These are phyloP conservation scores for Cephalophus harveyi DNA, from an alignment of 2,113 vertebrate species.

Conservation along the genomic window DNA sequence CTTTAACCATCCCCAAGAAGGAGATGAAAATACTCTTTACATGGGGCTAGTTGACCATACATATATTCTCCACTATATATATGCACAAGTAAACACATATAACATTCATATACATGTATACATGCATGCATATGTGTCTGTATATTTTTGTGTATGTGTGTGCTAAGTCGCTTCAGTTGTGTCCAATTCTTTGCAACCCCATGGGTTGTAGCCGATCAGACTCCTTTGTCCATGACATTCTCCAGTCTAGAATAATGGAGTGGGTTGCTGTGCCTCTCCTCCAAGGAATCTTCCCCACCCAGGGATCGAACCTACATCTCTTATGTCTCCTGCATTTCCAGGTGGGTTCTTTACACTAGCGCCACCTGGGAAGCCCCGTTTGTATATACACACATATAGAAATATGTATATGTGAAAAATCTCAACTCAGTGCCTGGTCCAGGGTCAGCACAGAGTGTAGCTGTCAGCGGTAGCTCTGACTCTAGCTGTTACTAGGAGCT, in stretches of 20 bases:
- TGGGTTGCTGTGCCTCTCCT: background rate
- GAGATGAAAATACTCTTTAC: background rate
- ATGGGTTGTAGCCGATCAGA: background rate
- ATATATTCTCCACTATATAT: background rate
- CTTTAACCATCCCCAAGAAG: background rate
- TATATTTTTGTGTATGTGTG: background rate
- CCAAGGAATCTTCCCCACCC: background rate
- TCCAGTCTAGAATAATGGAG: background rate
- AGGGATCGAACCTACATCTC: background rate
- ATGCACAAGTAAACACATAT: background rate
- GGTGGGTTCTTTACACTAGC: background rate
- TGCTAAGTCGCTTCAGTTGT: background rate
- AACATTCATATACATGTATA: background rate
- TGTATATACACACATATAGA: background rate
- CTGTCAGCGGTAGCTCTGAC: background rate
- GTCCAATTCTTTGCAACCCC: background rate
- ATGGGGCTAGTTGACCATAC: background rate
- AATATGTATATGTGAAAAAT: background rate
- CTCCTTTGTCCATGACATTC: background rate
- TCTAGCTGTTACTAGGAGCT: background rate
- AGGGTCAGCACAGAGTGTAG: background rate
- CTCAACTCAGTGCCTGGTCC: background rate
- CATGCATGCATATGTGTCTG: background rate
- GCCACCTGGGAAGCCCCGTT: background rate
- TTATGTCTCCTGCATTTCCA: background rate